Evolutionary conservation across 2,888 invertebrate genomes (phyloP).

Genomic region (Hypercompe scribonia): DNA sequence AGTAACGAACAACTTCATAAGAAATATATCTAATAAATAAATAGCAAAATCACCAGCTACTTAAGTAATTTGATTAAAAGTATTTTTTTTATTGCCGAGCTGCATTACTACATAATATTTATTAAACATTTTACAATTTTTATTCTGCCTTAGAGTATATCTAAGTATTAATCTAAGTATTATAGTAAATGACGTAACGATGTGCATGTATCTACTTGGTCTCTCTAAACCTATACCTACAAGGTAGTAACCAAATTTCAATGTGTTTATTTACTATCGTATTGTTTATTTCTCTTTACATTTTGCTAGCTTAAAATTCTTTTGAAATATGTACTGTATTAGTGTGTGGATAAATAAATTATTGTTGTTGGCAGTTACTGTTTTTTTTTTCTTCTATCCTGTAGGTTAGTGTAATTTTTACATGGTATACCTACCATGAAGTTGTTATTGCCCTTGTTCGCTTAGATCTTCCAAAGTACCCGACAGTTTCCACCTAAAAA

Average conservation of each 20-base stretch:
- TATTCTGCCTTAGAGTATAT: not conserved
- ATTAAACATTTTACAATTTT: not conserved
- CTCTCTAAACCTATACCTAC: constrained; percentile 15
- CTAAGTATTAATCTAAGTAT: constrained; percentile 27
- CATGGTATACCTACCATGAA: too few relatives aligned
- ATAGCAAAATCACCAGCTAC: not conserved
- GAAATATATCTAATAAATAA: not conserved
- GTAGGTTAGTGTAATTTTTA: not conserved
- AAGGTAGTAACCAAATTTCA: constrained; percentile 29
- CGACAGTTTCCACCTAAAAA: too few relatives aligned
- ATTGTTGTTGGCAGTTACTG: constrained; percentile 80
- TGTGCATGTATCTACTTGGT: constrained; percentile 6
- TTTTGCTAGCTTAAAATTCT: constrained; percentile 77
- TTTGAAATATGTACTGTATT: constrained; percentile 65
- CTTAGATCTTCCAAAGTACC: too few relatives aligned
- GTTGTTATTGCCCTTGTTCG: too few relatives aligned
- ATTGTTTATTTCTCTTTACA: constrained; percentile 37
- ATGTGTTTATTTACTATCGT: constrained; percentile 46
- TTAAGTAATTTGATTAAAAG: not conserved
- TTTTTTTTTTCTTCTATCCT: constrained; percentile 29
- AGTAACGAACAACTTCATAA: not conserved
- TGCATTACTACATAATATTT: not conserved
- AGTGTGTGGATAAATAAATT: constrained; percentile 82
- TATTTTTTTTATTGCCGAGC: not conserved
- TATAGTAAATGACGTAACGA: constrained; percentile 7